A percentile compares a stretch with the other conserved stretches of the same genome.
Conservation (phyloP, 2,888 invertebrate species). For the Cephalotes varians region DNA sequence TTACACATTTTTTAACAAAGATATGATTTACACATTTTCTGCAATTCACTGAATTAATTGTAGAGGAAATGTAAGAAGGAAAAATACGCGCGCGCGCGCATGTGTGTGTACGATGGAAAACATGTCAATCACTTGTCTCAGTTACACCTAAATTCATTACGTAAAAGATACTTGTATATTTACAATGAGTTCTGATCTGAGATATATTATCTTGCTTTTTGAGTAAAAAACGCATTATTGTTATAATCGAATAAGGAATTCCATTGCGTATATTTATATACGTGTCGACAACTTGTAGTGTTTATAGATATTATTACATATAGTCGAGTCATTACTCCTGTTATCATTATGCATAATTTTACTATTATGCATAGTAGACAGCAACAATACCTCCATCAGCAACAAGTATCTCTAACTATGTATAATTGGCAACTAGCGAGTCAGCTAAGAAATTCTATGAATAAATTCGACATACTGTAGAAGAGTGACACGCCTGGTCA, state of each 20-base stretch:
- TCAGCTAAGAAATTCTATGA: conserved; percentile 70
- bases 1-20: neutral
- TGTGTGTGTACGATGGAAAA: too few species aligned
- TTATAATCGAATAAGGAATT: neutral
- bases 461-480: conserved; percentile 70
- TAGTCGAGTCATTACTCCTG: neutral
- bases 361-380: conserved; percentile 39
- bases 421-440: conserved; percentile 69
- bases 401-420: conserved; percentile 50
- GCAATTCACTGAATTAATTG: neutral
- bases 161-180: neutral
- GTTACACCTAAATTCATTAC: neutral
- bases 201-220: neutral
- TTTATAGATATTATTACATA: neutral
- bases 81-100: too few species aligned
- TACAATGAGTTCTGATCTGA: neutral
- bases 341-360: conserved; percentile 3
- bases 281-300: neutral
- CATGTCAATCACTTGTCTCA: neutral
- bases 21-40: neutral
- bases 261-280: neutral
- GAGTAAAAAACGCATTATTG: neutral
- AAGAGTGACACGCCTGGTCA: conserved; percentile 64
- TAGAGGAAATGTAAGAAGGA: too few species aligned
- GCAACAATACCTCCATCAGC: conserved; percentile 58